Conservation (phyloP, 2,797 vertebrate genomes). For the Peromyscus attwateri region DNA sequence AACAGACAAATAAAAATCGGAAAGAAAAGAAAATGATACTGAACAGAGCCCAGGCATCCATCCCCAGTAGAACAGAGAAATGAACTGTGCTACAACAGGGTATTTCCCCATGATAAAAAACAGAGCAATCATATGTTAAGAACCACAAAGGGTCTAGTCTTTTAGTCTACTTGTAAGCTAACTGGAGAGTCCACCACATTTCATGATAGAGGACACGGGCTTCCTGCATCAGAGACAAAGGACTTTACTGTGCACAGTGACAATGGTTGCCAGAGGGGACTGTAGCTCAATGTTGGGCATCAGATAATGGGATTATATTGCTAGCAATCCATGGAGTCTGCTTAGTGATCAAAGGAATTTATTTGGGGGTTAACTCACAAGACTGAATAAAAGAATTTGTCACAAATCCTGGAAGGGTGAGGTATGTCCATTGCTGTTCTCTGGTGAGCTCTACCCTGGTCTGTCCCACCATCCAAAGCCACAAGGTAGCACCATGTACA, state of each 20-base stretch:
- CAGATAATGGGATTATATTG: no score
- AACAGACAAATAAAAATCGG: not conserved
- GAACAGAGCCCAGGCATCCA: not conserved
- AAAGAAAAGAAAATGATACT: not conserved
- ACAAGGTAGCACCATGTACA: no score
- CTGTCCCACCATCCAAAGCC: no score
- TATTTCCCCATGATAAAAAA: not conserved
- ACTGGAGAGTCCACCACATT: not conserved
- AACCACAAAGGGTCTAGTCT: not conserved
- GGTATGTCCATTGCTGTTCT: no score
- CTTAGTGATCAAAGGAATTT: no score
- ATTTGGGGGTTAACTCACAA: no score
- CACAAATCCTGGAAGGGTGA: no score
- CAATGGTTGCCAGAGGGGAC: not conserved
- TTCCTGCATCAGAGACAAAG: not conserved
- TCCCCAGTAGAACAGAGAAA: not conserved
- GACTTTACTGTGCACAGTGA: not conserved
- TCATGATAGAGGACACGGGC: not conserved
- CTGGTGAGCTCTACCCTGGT: no score
- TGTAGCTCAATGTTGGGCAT: no score
- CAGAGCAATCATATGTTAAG: not conserved
- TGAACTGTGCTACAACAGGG: not conserved
- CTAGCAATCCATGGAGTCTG: no score
- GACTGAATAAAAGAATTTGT: no score
- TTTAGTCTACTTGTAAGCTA: not conserved